Conservation (phyloP, 2,888 invertebrate genomes). For the Melieria omissa region DNA sequence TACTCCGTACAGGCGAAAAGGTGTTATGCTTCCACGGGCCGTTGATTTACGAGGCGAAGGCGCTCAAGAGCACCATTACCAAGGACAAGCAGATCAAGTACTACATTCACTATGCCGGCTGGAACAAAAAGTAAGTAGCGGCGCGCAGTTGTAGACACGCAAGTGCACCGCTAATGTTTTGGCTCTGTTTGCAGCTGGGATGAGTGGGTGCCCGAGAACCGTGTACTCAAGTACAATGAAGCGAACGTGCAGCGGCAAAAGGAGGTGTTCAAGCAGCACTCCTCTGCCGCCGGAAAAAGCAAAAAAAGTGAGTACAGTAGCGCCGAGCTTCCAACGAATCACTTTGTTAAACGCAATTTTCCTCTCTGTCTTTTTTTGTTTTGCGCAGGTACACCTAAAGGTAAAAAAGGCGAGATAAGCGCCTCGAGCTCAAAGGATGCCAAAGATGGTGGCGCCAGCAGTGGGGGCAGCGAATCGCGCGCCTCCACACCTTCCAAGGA, state of each 20-base stretch:
- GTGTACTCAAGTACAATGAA: conserved; percentile 91
- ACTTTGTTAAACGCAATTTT: background rate
- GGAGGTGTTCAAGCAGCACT: conserved; percentile 84
- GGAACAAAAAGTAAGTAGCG: conserved; percentile 91
- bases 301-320: conserved; percentile 70
- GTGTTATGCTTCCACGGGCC: conserved; percentile 97
- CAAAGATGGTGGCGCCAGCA: conserved; percentile 50
- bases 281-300: conserved; percentile 75
- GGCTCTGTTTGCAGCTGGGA: conserved; percentile 76
- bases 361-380: background rate
- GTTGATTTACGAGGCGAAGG: conserved; percentile 96
- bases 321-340: background rate
- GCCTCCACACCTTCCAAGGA: conserved; percentile 75
- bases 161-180: background rate
- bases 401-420: conserved; percentile 60
- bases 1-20: conserved; percentile 77
- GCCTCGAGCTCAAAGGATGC: conserved; percentile 32
- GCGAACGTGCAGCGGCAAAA: conserved; percentile 88
- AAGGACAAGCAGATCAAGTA: conserved; percentile 91
- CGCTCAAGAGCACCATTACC: conserved; percentile 82
- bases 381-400: conserved; percentile 59
- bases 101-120: conserved; percentile 96
- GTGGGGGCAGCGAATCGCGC: conserved; percentile 68
- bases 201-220: conserved; percentile 91
- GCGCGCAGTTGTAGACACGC: background rate